phyloP scores from a whole-genome alignment of 2,888 invertebrate species.

The Nemoura dubitans region DNA sequence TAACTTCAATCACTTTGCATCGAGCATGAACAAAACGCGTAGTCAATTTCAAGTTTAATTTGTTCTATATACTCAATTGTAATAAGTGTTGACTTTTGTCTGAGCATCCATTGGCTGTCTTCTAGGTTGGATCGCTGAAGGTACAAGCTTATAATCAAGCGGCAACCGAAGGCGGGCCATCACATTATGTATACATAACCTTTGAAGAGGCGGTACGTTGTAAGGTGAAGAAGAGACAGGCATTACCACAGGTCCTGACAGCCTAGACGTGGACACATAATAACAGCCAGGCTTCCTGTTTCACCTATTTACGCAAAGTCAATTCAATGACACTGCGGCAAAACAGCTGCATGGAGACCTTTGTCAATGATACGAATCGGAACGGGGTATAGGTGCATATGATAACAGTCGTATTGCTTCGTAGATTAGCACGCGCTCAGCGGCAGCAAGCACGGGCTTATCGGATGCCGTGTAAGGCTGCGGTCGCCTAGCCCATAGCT shows the following conservation, averaged over 20 bases:
- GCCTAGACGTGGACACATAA: background rate
- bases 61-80: background rate
- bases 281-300: background rate
- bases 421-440: background rate
- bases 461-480: background rate
- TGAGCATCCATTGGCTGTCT: background rate
- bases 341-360: background rate
- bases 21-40: background rate
- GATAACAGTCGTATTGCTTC: conserved; percentile 12
- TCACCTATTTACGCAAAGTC: background rate
- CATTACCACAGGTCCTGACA: background rate
- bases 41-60: background rate
- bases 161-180: background rate
- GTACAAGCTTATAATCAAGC: background rate
- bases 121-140: background rate
- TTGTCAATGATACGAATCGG: background rate
- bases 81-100: background rate
- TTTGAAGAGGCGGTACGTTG: background rate
- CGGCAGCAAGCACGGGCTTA: background rate
- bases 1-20: background rate
- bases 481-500: too few relatives aligned
- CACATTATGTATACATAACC: background rate
- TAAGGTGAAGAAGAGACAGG: background rate
- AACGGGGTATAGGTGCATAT: background rate
- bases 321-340: background rate